These are phyloP conservation scores for Torymus aiolomorphi DNA, from an alignment of 2,888 invertebrate genomes.

Conservation along the genomic window DNA sequence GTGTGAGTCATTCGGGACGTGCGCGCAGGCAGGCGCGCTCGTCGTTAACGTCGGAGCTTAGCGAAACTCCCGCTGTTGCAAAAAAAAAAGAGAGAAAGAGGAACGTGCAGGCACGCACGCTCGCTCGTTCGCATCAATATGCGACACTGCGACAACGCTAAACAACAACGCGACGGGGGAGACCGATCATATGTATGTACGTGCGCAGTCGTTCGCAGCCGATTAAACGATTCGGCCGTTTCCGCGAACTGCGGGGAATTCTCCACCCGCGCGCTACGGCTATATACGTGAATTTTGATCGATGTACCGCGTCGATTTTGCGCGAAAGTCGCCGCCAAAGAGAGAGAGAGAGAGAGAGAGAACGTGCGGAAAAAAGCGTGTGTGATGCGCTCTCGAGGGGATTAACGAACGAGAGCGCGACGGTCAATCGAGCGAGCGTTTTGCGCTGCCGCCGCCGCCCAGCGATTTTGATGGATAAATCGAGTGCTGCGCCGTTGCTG, in stretches of 20 bases:
- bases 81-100: no score
- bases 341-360: no score
- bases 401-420: conserved; percentile 1
- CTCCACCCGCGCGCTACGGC: not conserved
- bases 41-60: no score
- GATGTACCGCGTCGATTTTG: conserved; percentile 21
- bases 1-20: no score
- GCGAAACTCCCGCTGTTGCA: no score
- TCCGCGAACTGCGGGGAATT: not conserved
- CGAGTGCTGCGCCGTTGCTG: no score
- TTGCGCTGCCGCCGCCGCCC: not conserved
- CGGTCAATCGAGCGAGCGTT: conserved; percentile 13
- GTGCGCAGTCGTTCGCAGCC: not conserved
- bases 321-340: conserved; percentile 11
- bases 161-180: no score
- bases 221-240: conserved; percentile 21
- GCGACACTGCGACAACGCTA: no score
- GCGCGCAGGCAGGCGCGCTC: no score
- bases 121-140: not conserved
- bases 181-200: no score
- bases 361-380: conserved; percentile 21
- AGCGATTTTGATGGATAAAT: conserved; percentile 17
- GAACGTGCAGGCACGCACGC: no score
- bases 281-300: conserved; percentile 44
- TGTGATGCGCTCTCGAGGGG: not conserved